phyloP scores from a whole-genome alignment of 2,113 vertebrate species.

The Poecilia latipinna region DNA sequence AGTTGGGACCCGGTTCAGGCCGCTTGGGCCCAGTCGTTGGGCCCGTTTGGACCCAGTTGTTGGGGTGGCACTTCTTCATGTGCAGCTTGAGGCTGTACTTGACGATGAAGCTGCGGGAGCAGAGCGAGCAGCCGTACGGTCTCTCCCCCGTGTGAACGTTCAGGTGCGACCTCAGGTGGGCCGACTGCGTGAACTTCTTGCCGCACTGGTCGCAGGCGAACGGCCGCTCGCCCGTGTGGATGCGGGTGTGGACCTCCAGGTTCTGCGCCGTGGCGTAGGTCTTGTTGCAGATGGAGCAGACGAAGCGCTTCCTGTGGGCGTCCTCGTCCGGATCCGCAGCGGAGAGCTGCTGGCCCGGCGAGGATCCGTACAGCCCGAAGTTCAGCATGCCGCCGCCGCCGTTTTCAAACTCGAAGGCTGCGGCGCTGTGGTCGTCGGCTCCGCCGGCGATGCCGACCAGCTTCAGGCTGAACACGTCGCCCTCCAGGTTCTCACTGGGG shows the following conservation, averaged over 20 bases:
- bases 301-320: conserved; percentile 39
- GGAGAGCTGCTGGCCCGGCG: background rate
- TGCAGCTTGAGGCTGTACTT: conserved; percentile 78
- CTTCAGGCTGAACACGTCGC: conserved; percentile 54
- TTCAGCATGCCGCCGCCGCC: background rate
- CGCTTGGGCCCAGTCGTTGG: no score
- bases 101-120: conserved; percentile 74
- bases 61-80: conserved; percentile 68
- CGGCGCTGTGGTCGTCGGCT: conserved; percentile 33
- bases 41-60: background rate
- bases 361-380: conserved; percentile 49
- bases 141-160: conserved; percentile 75
- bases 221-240: conserved; percentile 77
- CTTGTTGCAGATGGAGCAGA: conserved; percentile 66
- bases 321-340: background rate
- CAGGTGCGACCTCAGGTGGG: conserved; percentile 76
- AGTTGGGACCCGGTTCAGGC: no score
- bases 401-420: conserved; percentile 38
- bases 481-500: conserved; percentile 20
- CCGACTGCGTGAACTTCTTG: conserved; percentile 78
- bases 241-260: conserved; percentile 76
- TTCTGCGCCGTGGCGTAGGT: conserved; percentile 71
- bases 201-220: conserved; percentile 75
- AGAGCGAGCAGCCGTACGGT: conserved; percentile 68
- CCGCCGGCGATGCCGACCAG: conserved; percentile 54